phyloP scores from a whole-genome alignment of 2,113 vertebrate genomes.

The Microtus oregoni region DNA sequence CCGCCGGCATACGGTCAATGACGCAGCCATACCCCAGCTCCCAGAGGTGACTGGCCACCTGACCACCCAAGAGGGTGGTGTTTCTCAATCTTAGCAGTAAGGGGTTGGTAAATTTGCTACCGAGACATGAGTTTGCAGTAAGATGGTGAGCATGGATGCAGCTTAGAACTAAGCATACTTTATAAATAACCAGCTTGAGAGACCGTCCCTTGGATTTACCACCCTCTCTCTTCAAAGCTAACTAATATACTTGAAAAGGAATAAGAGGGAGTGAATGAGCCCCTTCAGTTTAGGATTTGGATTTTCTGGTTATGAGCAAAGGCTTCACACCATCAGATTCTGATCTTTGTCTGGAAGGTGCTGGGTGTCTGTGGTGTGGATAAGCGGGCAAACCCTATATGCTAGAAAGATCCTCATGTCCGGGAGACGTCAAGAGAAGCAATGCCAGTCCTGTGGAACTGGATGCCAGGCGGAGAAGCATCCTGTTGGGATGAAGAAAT shows the following conservation, averaged over 20 bases:
- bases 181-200: slow-evolving; percentile 10
- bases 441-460: background rate
- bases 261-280: background rate
- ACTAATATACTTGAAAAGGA: slow-evolving; percentile 62
- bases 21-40: slow-evolving; percentile 33
- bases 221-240: slow-evolving; percentile 44
- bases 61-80: background rate
- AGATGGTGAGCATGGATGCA: background rate
- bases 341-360: slow-evolving; percentile 74
- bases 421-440: slow-evolving; percentile 2
- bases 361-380: slow-evolving; percentile 54
- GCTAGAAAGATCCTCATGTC: background rate
- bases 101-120: background rate
- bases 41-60: background rate
- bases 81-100: slow-evolving; percentile 55
- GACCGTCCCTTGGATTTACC: slow-evolving; percentile 31
- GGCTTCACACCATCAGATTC: background rate
- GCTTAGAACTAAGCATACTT: background rate
- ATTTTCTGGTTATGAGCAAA: slow-evolving; percentile 60
- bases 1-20: slow-evolving; percentile 87
- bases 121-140: slow-evolving; percentile 9
- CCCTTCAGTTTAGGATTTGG: slow-evolving; percentile 60
- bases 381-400: background rate
- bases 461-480: background rate
- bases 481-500: background rate